A percentile compares a stretch with the other conserved stretches of the same genome.
Evolutionary conservation across 2,113 vertebrate species (phyloP).

Genomic region (Dromaius novaehollandiae): DNA sequence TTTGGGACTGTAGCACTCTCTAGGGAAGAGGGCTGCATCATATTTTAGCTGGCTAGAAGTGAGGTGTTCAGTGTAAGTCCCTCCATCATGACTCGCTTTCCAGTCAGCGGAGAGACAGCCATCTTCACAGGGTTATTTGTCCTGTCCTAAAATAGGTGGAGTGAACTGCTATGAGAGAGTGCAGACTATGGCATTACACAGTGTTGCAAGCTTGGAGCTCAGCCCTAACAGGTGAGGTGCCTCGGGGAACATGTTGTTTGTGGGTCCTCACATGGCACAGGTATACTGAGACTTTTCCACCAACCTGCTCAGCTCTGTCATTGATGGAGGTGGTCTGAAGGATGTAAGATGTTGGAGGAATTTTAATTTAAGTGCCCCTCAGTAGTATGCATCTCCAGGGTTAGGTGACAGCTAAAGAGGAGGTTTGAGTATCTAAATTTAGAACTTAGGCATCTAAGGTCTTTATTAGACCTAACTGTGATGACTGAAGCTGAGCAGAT

Average conservation of each 20-base stretch:
- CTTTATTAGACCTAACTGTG: neutral
- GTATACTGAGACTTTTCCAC: neutral
- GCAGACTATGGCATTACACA: neutral
- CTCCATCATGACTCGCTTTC: neutral
- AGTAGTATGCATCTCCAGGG: rapidly evolving
- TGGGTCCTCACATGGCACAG: neutral
- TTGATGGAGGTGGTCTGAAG: neutral
- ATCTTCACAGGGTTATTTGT: neutral
- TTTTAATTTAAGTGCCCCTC: neutral
- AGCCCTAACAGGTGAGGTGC: neutral
- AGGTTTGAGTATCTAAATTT: neutral
- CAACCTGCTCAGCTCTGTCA: neutral
- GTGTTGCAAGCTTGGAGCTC: neutral
- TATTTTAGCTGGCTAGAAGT: neutral
- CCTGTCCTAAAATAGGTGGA: neutral
- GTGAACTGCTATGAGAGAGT: neutral
- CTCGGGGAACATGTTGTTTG: neutral
- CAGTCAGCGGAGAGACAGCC: neutral
- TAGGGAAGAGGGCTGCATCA: neutral
- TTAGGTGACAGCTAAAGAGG: neutral
- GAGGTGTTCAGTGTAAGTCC: neutral
- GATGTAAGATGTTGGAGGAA: neutral
- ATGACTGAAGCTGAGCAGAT: neutral
- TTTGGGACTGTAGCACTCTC: neutral
- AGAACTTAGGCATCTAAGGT: neutral